Conservation (phyloP, 2,113 vertebrate species). For the Syngnathus floridae region DNA sequence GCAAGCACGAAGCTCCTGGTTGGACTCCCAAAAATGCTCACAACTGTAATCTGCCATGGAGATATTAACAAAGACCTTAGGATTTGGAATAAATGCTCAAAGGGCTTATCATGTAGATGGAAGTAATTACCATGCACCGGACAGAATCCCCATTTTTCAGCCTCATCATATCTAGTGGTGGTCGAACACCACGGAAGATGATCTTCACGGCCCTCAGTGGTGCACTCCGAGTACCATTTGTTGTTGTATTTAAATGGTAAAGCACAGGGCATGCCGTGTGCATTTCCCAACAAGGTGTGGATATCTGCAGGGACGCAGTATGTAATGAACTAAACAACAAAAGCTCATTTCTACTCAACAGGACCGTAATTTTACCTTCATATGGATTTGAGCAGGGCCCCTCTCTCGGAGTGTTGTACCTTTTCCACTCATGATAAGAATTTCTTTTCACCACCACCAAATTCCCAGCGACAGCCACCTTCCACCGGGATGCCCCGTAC, state of each 20-base stretch:
- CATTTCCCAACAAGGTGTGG: slow-evolving; percentile 84
- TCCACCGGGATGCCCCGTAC: slow-evolving; percentile 71
- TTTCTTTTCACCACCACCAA: slow-evolving; percentile 72
- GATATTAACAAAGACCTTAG: not conserved
- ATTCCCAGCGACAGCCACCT: slow-evolving; percentile 61
- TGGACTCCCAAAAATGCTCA: slow-evolving; percentile 78
- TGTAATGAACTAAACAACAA: not conserved
- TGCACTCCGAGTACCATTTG: slow-evolving; percentile 86
- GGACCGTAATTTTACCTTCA: slow-evolving; percentile 71
- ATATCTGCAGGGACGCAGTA: slow-evolving; percentile 71
- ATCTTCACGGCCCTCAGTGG: slow-evolving; percentile 77
- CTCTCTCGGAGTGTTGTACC: slow-evolving; percentile 71
- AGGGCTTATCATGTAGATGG: not conserved
- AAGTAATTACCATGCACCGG: slow-evolving; percentile 75
- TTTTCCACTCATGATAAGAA: slow-evolving; percentile 72
- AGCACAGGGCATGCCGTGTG: slow-evolving; percentile 78
- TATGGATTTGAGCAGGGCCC: slow-evolving; percentile 80
- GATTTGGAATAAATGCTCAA: not conserved
- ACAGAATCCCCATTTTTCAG: slow-evolving; percentile 89
- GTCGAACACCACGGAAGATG: slow-evolving; percentile 83
- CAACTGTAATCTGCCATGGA: slow-evolving; percentile 66
- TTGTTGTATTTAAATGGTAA: slow-evolving; percentile 88
- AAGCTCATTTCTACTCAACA: not conserved
- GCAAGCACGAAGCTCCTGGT: slow-evolving; percentile 69
- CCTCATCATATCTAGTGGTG: slow-evolving; percentile 77